Conservation (phyloP, 1,140 invertebrate genomes). For the Drusus annulatus region DNA sequence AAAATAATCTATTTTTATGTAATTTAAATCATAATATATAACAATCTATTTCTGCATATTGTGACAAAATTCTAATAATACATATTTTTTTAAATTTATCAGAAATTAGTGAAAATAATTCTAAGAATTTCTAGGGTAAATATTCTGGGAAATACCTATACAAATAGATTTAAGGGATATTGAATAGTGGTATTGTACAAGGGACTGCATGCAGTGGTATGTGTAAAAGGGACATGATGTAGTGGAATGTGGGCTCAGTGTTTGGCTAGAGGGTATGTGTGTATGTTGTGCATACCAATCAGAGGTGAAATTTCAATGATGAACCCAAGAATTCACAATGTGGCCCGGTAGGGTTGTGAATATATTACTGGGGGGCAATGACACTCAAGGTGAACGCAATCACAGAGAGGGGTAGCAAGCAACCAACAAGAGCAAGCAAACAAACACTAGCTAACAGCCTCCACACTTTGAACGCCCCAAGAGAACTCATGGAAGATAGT, state of each 20-base stretch:
- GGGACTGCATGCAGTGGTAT: neutral
- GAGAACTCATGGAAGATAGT: neutral
- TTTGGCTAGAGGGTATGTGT: neutral
- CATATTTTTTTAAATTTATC: too few species aligned
- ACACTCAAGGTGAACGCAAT: constrained; percentile 14
- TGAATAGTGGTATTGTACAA: neutral
- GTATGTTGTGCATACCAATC: neutral
- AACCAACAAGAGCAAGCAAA: too few species aligned
- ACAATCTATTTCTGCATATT: too few species aligned
- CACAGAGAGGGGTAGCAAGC: neutral
- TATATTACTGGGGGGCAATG: neutral
- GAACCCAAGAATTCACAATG: constrained; percentile 9
- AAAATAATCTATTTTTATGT: too few species aligned
- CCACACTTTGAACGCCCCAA: neutral
- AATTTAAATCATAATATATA: too few species aligned
- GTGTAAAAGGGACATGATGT: constrained; percentile 6
- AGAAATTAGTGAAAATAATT: too few species aligned
- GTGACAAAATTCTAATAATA: too few species aligned
- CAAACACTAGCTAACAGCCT: too few species aligned
- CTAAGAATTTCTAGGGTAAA: too few species aligned
- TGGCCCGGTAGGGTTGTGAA: neutral
- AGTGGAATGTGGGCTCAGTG: neutral
- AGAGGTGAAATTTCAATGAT: constrained; percentile 28
- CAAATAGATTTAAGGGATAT: neutral
- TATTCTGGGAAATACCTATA: neutral